These are phyloP conservation scores for Crocidura indochinensis DNA, from an alignment of 2,797 vertebrate genomes.

Conservation along the genomic window DNA sequence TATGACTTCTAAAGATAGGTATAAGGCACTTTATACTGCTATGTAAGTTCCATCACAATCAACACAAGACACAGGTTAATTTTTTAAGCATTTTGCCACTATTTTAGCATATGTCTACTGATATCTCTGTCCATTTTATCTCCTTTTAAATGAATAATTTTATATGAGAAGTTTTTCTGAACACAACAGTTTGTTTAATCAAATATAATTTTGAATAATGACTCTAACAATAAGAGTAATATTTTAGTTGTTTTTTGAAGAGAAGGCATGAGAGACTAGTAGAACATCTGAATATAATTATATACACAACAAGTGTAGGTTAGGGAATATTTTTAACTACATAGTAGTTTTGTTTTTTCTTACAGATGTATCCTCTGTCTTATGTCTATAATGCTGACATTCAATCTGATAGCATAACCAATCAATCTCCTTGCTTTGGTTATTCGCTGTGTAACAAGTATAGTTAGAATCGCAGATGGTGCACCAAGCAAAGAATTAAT, in stretches of 20 bases:
- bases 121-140: slow-evolving; percentile 55
- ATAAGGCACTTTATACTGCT: slow-evolving; percentile 57
- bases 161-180: slow-evolving; percentile 52
- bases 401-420: slow-evolving; percentile 74
- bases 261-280: neutral
- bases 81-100: slow-evolving; percentile 53
- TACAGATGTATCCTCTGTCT: slow-evolving; percentile 60
- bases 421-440: slow-evolving; percentile 75
- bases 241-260: slow-evolving; percentile 29
- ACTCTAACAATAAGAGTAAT: too few species aligned
- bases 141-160: slow-evolving; percentile 47
- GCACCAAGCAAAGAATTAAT: slow-evolving; percentile 9
- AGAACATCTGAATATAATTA: slow-evolving; percentile 77
- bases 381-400: slow-evolving; percentile 63
- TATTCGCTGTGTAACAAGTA: slow-evolving; percentile 68
- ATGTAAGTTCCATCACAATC: slow-evolving; percentile 51
- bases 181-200: neutral
- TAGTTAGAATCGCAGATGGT: slow-evolving; percentile 63
- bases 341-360: neutral
- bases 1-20: slow-evolving; percentile 60
- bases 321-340: slow-evolving; percentile 63
- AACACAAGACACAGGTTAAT: slow-evolving; percentile 31
- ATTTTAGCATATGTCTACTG: slow-evolving; percentile 34
- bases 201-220: slow-evolving; percentile 25
- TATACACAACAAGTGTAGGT: neutral